Evolutionary conservation across 2,888 invertebrate genomes (phyloP), one percentile per base, ranked within the genome.

Genomic region (Gortyna flavago): DNA sequence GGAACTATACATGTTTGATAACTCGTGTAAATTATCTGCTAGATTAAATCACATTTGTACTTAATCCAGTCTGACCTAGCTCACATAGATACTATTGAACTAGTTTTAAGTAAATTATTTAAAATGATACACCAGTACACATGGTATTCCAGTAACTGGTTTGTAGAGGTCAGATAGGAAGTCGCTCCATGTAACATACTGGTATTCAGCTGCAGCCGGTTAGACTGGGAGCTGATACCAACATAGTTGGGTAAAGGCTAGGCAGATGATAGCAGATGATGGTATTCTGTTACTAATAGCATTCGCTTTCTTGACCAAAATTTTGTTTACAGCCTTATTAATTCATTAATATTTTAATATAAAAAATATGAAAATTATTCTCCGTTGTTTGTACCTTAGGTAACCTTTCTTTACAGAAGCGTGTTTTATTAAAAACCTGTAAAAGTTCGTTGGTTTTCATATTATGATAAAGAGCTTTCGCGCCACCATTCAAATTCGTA

Each of bases 1-100:
- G 8, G 18, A 62, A 41, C 16, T 29, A 48, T 7, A 18, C 9
- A 25, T 44, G 6, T 62, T 29, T 32, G 38, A 32, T 32, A 68
- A 44, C 16, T 54, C 21, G 21, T 62, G 51, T 8, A 61, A 44
- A 66, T 54, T 8, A 51, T 75, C 59, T 29, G 18, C 16, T 16
- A 18, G 72, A 73, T 74, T 73, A 48, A 80, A 73, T 62, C 54
- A 41, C 11, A 76, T 48, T 64, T 68, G 18, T 41, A 57, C 57
- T 32, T 57, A 64, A 68, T 82, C 83, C 38, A 57, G 16, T n/a
- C n/a, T n/a, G 35, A 35, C 25, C 3, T 54, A 35, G 51, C 25
- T 25, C 41, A 48, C 8, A 32, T 35, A 16, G 5, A n/a, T 25
- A 54, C 21, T 29, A 65, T 48, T 35, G 18, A 48, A 38, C 54